Conservation (phyloP, 2,888 invertebrate genomes). For the Periphyllus acericola region DNA sequence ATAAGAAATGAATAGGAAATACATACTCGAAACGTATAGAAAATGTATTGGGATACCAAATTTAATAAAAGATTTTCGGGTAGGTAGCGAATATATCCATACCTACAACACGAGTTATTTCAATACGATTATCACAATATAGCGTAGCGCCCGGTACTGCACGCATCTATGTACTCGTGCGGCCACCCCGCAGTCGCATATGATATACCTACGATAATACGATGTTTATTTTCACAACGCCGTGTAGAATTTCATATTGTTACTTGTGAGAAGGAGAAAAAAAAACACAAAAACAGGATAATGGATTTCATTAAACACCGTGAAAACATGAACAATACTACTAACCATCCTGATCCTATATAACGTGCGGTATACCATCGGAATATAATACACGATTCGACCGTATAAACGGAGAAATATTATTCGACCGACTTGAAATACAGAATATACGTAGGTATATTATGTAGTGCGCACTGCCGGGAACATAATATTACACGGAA, state of each 20-base stretch:
- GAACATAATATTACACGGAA: no score
- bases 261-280: neutral
- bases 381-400: neutral
- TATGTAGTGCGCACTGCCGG: no score
- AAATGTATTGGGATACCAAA: neutral
- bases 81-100: neutral
- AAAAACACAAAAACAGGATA: neutral
- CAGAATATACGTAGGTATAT: no score
- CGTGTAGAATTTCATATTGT: constrained; percentile 15
- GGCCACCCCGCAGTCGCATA: neutral
- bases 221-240: neutral
- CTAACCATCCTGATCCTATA: neutral
- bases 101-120: neutral
- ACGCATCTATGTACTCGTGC: neutral
- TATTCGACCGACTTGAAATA: neutral
- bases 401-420: neutral
- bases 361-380: neutral
- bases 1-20: no score
- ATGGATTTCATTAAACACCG: constrained; percentile 10
- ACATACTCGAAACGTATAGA: neutral
- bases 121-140: neutral
- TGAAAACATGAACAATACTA: neutral
- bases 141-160: neutral
- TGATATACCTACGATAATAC: neutral
- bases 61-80: neutral